These are phyloP conservation scores for Perdix hodgsoniae DNA, from an alignment of 2,797 vertebrate genomes.

Conservation along the genomic window DNA sequence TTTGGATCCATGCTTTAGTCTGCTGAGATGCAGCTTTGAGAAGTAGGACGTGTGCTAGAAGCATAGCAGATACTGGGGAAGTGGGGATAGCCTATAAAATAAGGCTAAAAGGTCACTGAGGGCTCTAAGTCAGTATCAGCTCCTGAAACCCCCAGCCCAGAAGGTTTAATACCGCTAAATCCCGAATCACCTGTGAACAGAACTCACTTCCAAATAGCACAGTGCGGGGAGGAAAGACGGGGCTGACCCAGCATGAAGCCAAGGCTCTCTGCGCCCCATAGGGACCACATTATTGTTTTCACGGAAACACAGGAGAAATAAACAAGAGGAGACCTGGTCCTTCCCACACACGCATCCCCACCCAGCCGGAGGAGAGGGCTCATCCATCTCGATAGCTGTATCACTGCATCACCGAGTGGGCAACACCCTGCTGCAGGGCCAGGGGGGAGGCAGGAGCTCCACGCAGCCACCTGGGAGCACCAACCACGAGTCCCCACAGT, in stretches of 20 bases:
- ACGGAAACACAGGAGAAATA: neutral
- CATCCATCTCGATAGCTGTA: neutral
- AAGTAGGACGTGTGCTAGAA: neutral
- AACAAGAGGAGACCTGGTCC: neutral
- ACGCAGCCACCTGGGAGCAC: accelerated
- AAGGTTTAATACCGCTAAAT: neutral
- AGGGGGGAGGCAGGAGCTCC: neutral
- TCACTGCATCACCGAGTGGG: neutral
- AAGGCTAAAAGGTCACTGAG: conserved; percentile 24
- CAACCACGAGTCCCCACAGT: neutral
- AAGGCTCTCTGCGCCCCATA: neutral
- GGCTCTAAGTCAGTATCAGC: neutral
- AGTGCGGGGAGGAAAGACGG: accelerated
- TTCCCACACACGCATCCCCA: neutral
- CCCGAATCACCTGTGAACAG: neutral
- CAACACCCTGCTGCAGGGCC: neutral
- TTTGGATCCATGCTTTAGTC: neutral
- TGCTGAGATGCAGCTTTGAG: neutral
- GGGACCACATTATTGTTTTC: neutral
- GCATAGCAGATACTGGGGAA: neutral
- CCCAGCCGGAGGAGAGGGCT: neutral
- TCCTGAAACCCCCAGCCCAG: neutral
- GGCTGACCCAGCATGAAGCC: neutral
- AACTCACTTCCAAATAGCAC: neutral
- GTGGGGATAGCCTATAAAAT: conserved; percentile 1